Evolutionary conservation across 2,797 vertebrate species (phyloP), one percentile per base, ranked within the genome.

Genomic region (Carduelis carduelis): DNA sequence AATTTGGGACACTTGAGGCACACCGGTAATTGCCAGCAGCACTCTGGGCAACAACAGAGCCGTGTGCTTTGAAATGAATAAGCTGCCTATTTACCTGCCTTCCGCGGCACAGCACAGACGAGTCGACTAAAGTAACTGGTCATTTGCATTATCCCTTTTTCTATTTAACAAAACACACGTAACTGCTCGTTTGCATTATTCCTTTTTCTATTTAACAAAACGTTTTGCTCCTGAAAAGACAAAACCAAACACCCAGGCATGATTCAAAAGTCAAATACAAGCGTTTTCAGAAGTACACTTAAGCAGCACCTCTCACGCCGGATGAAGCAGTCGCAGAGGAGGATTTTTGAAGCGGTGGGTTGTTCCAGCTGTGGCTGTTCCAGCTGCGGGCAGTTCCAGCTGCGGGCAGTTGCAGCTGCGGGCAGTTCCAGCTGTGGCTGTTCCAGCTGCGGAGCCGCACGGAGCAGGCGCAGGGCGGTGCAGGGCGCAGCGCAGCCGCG

Each of bases 401-500:
- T 3, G 30, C 13, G 30, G 8, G 7, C 22, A 14, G 13, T 26
- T 7, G 14, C 24, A 26, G 47, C 24, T 3, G 47, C 14, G 24
- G 18, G 8, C 30, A 9, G 8, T 11, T 52, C 28, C 50, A 30
- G 78, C 22, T 2, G 3, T 0, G 43, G 37, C 39, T 15, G 12
- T 23, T 23, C 3, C n/a, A 16, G 79, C 26, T 2, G 3, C 0
- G 47, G 34, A 22, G 60, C 22, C 2, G 6, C 32, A 5, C 1
- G 13, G 34, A 15, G 6, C 56, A 0, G 70, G 49, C n/a, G 18
- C 55, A 2, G 83, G 14, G 63, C 13, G 39, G 49, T 34, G 79
- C 78, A 44, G 43, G 12, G 56, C 56, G 8, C 71, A 1, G 16
- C 6, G 39, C 14, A 0, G 46, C 96, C 96, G 55, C 93, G 2